Conservation (phyloP, 2,113 vertebrate species). For the Nanorana parkeri region DNA sequence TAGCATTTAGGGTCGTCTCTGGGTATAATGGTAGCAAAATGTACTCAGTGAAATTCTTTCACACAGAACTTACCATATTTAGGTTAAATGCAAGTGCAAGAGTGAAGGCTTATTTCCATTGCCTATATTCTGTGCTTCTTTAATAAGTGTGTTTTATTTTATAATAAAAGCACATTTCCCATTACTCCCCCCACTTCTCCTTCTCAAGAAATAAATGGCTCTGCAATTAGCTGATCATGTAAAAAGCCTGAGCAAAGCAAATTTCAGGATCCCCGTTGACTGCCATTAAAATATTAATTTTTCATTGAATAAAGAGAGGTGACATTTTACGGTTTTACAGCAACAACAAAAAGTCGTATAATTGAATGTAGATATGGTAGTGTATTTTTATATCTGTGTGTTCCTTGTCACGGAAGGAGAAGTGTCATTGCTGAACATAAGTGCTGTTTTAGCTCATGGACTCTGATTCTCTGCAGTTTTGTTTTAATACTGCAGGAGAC, state of each 20-base stretch:
- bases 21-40: too few relatives aligned
- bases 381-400: slow-evolving; percentile 13
- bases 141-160: too few relatives aligned
- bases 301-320: slow-evolving; percentile 2
- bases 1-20: too few relatives aligned
- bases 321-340: slow-evolving; percentile 21
- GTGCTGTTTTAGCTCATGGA: background rate
- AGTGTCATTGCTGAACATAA: background rate
- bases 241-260: background rate
- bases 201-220: slow-evolving; percentile 22
- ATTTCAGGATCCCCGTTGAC: slow-evolving; percentile 24
- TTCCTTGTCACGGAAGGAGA: slow-evolving; percentile 25
- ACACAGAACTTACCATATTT: too few relatives aligned
- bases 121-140: too few relatives aligned
- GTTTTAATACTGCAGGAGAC: slow-evolving; percentile 23
- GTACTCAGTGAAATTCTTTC: too few relatives aligned
- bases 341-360: slow-evolving; percentile 10
- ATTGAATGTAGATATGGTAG: slow-evolving; percentile 7
- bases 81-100: too few relatives aligned
- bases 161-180: background rate
- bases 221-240: slow-evolving; percentile 8
- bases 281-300: slow-evolving; percentile 30
- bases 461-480: background rate
- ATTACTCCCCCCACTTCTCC: background rate
- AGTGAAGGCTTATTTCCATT: too few relatives aligned